phyloP scores from a whole-genome alignment of 2,113 vertebrate species.

The Notothenia coriiceps region DNA sequence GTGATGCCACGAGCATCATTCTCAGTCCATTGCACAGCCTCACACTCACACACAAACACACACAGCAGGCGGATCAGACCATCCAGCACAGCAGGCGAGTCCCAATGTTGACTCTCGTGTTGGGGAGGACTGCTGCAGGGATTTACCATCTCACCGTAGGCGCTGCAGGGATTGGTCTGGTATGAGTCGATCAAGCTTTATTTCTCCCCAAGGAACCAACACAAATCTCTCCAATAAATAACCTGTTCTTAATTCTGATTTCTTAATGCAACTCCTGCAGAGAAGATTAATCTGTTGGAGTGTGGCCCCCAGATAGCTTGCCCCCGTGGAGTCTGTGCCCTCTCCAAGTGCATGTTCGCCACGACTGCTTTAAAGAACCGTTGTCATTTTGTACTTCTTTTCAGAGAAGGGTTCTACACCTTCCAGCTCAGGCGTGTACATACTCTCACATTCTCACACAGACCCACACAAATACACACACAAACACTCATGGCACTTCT shows the following conservation, averaged over 20 bases:
- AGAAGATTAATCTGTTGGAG: constrained; percentile 79
- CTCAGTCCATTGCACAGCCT: constrained; percentile 39
- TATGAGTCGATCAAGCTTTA: constrained; percentile 81
- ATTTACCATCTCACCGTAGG: constrained; percentile 73
- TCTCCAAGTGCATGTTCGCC: constrained; percentile 30
- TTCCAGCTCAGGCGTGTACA: constrained; percentile 65
- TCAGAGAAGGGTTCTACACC: constrained; percentile 54
- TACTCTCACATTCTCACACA: constrained; percentile 56
- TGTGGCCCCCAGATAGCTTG: constrained; percentile 60
- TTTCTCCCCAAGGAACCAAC: constrained; percentile 75
- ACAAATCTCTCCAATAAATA: constrained; percentile 81
- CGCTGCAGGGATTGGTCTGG: constrained; percentile 63
- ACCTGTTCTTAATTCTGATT: constrained; percentile 82
- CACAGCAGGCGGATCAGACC: constrained; percentile 62
- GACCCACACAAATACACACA: constrained; percentile 35
- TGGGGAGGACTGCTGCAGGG: constrained; percentile 61
- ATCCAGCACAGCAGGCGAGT: constrained; percentile 66
- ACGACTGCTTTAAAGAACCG: constrained; percentile 56
- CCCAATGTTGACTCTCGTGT: constrained; percentile 72
- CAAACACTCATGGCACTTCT: constrained; percentile 73
- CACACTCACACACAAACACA: not conserved
- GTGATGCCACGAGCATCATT: constrained; percentile 58
- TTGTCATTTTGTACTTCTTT: constrained; percentile 63
- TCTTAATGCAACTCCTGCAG: constrained; percentile 79
- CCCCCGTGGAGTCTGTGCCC: constrained; percentile 50